Percentiles rank a stretch among this genome's conserved stretches.
phyloP scores from a whole-genome alignment of 2,797 vertebrate species.

The Chelon auratus region DNA sequence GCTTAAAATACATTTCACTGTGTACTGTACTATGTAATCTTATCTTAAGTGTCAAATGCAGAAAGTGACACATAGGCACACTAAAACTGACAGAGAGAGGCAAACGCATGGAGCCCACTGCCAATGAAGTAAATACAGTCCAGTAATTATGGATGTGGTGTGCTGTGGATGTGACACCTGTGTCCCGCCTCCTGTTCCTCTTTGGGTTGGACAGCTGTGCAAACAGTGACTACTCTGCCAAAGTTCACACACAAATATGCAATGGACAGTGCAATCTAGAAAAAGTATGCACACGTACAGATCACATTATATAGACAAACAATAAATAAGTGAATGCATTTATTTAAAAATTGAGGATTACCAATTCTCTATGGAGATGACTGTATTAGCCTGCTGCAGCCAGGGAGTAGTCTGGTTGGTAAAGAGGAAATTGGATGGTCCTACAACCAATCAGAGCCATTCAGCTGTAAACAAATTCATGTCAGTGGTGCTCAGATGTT shows the following conservation, averaged over 20 bases:
- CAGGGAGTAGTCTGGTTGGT: no score
- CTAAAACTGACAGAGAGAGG: slow-evolving; percentile 2
- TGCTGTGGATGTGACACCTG: slow-evolving; percentile 75
- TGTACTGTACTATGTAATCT: no score
- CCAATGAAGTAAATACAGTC: slow-evolving; percentile 71
- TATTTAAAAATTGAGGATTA: slow-evolving; percentile 3
- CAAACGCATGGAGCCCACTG: slow-evolving; percentile 37
- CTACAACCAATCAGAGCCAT: no score
- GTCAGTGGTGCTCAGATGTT: no score
- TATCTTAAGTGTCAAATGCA: not conserved
- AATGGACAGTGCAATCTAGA: not conserved
- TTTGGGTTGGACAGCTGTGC: slow-evolving; percentile 80
- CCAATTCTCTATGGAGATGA: slow-evolving; percentile 12
- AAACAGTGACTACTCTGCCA: slow-evolving; percentile 71
- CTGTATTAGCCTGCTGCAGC: not conserved
- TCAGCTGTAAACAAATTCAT: no score
- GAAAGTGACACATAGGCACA: slow-evolving; percentile 8
- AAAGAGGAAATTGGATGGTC: no score
- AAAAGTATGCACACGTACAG: slow-evolving; percentile 12
- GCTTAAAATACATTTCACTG: no score
- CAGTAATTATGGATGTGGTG: slow-evolving; percentile 71
- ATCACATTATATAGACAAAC: slow-evolving; percentile 7
- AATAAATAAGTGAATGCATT: not conserved
- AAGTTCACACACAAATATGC: slow-evolving; percentile 21
- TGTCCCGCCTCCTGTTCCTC: slow-evolving; percentile 74